Percentiles rank a stretch among this genome's conserved stretches.
Evolutionary conservation across 2,797 vertebrate genomes (phyloP).

Genomic region (Pampus argenteus): DNA sequence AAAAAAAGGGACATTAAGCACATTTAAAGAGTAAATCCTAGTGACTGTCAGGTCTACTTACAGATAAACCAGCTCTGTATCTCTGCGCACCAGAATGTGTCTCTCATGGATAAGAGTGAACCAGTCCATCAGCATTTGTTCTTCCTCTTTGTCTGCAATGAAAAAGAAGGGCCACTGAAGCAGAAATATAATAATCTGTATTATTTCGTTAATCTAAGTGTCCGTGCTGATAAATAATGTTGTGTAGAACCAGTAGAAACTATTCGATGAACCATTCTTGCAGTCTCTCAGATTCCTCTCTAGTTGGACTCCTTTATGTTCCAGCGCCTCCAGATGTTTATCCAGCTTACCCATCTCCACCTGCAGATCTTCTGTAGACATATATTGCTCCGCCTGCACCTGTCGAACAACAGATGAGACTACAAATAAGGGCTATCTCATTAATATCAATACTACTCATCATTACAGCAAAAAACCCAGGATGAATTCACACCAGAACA

Average conservation of each 20-base stretch:
- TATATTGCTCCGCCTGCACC: constrained; percentile 89
- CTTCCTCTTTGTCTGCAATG: constrained; percentile 87
- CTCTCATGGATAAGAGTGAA: constrained; percentile 92
- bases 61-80: constrained; percentile 91
- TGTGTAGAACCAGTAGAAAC: not conserved
- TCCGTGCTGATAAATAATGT: no score
- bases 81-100: constrained; percentile 87
- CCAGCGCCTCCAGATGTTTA: constrained; percentile 87
- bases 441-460: not conserved
- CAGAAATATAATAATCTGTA: not conserved
- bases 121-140: constrained; percentile 91
- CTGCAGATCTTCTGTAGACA: constrained; percentile 87
- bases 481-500: not conserved
- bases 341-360: constrained; percentile 87
- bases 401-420: constrained; percentile 52
- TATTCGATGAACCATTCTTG: constrained; percentile 78
- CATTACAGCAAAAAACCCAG: constrained; percentile 5
- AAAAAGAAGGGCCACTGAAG: not conserved
- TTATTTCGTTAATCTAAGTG: no score
- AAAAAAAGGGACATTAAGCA: not conserved
- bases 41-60: constrained; percentile 76
- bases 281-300: constrained; percentile 88
- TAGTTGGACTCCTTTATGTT: constrained; percentile 87
- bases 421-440: not conserved
- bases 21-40: not conserved